phyloP scores from a whole-genome alignment of 2,888 invertebrate species.

The Xanthia icteritia region DNA sequence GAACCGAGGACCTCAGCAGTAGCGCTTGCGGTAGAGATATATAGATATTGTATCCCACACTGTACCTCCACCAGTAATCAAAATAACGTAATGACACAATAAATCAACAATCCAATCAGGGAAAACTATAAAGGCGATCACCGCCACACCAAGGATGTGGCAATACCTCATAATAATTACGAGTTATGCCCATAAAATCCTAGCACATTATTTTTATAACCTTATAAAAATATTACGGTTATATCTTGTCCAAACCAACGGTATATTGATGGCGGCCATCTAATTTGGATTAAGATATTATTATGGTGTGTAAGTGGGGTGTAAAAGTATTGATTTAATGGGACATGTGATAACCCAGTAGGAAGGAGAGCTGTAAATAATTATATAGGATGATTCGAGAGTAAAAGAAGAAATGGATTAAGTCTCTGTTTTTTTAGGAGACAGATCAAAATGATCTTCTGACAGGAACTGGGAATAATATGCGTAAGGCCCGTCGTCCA shows the following conservation, averaged over 20 bases:
- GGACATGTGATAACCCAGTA: neutral
- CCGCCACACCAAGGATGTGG: conserved; percentile 55
- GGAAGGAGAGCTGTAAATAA: conserved; percentile 5
- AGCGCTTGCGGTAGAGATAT: no score
- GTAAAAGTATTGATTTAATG: conserved; percentile 61
- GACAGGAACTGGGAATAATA: no score
- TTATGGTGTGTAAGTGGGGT: conserved; percentile 45
- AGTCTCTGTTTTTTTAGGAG: neutral
- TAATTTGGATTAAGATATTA: conserved; percentile 70
- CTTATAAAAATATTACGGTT: conserved; percentile 74
- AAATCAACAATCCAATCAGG: conserved; percentile 73
- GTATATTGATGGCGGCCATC: conserved; percentile 74
- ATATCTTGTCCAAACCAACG: conserved; percentile 59
- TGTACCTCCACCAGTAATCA: conserved; percentile 10
- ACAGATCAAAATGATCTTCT: neutral
- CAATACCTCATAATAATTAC: conserved; percentile 79
- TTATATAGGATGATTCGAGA: neutral
- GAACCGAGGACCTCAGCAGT: no score
- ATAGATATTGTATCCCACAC: no score
- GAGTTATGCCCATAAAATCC: conserved; percentile 76
- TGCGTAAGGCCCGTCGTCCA: no score
- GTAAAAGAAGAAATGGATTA: neutral
- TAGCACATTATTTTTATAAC: conserved; percentile 79
- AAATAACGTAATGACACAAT: conserved; percentile 49
- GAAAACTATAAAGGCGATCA: conserved; percentile 64